Evolutionary conservation across 1,140 invertebrate genomes (phyloP).

Genomic region (Druon quercuslanigerum): DNA sequence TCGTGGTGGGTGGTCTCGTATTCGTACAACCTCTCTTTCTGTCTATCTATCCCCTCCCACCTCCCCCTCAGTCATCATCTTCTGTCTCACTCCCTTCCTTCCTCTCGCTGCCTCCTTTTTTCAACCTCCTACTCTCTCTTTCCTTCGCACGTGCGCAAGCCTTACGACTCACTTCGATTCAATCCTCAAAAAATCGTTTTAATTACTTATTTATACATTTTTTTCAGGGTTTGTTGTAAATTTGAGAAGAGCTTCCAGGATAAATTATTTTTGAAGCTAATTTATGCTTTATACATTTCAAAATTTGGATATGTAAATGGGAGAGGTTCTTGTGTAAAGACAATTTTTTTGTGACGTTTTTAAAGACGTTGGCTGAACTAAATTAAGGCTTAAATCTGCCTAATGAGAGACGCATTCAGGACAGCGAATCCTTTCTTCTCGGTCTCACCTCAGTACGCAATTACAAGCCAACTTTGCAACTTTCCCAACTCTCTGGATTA

Average conservation of each 20-base stretch:
- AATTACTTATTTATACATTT: no score
- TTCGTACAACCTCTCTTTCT: slow-evolving; percentile 65
- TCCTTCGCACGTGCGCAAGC: slow-evolving; percentile 26
- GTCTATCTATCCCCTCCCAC: slow-evolving; percentile 52
- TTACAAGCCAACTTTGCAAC: not conserved
- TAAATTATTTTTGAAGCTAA: no score
- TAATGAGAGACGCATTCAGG: not conserved
- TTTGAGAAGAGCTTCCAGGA: no score
- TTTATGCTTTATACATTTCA: no score
- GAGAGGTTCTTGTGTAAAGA: no score
- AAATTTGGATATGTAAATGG: no score
- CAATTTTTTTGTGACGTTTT: no score
- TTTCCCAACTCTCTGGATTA: not conserved
- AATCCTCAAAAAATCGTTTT: no score
- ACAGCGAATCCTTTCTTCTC: not conserved
- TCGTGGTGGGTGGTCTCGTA: slow-evolving; percentile 66
- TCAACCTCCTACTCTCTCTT: slow-evolving; percentile 1
- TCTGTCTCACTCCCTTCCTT: slow-evolving; percentile 33
- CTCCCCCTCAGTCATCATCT: slow-evolving; percentile 39
- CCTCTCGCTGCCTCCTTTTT: slow-evolving; percentile 37
- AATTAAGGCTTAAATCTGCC: not conserved
- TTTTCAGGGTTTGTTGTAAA: no score
- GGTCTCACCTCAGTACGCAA: not conserved
- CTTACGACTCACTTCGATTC: not conserved
- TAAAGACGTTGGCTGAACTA: no score